These are phyloP conservation scores for Holotrichia oblita DNA, from an alignment of 1,140 invertebrate genomes.

Conservation along the genomic window DNA sequence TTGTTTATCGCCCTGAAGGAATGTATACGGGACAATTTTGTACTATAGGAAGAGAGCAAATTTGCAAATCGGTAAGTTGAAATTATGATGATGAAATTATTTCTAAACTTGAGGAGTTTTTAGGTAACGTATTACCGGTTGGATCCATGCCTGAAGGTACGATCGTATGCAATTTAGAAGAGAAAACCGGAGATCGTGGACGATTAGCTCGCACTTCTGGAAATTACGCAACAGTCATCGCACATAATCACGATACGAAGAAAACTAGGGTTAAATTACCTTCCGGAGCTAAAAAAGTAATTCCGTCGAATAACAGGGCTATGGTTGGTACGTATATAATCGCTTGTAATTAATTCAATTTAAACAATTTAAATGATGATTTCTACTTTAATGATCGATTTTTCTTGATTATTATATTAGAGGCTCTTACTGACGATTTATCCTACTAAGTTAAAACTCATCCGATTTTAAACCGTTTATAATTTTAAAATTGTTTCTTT, in stretches of 20 bases:
- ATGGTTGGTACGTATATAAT: constrained; percentile 99
- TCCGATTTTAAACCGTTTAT: neutral
- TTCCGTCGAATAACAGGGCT: constrained; percentile 96
- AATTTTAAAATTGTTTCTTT: constrained; percentile 49
- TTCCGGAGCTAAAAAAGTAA: constrained; percentile 98
- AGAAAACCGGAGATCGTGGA: constrained; percentile 98
- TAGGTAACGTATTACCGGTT: constrained; percentile 97
- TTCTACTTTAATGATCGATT: constrained; percentile 43
- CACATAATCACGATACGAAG: constrained; percentile 97
- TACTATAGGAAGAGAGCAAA: constrained; percentile 98
- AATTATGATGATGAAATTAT: neutral
- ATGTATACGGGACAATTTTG: constrained; percentile 99
- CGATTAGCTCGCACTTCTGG: constrained; percentile 96
- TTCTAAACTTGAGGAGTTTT: constrained; percentile 49
- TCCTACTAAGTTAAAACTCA: constrained; percentile 35
- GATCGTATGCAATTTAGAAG: constrained; percentile 98
- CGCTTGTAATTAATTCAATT: too few species aligned
- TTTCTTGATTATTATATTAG: constrained; percentile 53
- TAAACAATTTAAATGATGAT: constrained; percentile 47
- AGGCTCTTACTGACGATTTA: constrained; percentile 65
- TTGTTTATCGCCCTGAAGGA: constrained; percentile 97
- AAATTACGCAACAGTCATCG: constrained; percentile 98
- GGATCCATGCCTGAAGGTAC: constrained; percentile 99
- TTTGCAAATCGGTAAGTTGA: constrained; percentile 70
- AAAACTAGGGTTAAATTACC: constrained; percentile 97